A percentile compares a stretch with the other conserved stretches of the same genome.
These are phyloP conservation scores for Sminthurides aquaticus DNA, from an alignment of 2,888 invertebrate species.

Conservation along the genomic window DNA sequence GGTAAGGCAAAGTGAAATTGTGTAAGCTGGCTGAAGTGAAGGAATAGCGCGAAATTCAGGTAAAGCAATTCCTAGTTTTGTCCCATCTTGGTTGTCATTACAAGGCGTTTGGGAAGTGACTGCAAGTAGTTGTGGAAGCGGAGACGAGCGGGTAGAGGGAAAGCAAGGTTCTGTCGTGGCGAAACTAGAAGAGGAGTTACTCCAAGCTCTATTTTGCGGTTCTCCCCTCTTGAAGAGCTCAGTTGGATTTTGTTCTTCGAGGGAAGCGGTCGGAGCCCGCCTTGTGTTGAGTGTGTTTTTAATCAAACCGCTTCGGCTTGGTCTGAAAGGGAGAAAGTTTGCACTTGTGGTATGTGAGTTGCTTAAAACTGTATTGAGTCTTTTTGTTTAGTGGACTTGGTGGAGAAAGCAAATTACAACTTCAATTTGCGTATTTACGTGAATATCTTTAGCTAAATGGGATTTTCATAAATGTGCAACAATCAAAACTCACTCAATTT, in stretches of 20 bases:
- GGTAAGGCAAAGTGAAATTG: no score
- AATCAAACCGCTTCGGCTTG: neutral
- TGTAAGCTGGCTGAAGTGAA: neutral
- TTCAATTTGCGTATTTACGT: no score
- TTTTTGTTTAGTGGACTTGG: no score
- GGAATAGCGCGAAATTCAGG: no score
- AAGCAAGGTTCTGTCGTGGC: neutral
- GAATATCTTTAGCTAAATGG: no score
- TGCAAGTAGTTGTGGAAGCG: neutral
- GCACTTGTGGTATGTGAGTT: neutral
- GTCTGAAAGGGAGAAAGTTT: neutral
- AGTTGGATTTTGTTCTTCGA: conserved; percentile 5
- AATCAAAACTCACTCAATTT: no score
- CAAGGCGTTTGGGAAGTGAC: no score
- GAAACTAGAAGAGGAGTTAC: neutral
- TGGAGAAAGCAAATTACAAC: no score
- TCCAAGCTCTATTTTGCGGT: neutral
- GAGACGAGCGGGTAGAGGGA: neutral
- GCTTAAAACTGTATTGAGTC: no score
- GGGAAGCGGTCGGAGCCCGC: neutral
- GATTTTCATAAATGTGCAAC: no score
- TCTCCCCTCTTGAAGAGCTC: neutral
- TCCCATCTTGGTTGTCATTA: no score
- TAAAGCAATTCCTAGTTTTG: no score
- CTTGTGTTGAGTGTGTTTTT: neutral